Percentiles rank a stretch among this genome's conserved stretches.
Evolutionary conservation across 2,797 vertebrate species (phyloP).

Genomic region (Tinamus major): DNA sequence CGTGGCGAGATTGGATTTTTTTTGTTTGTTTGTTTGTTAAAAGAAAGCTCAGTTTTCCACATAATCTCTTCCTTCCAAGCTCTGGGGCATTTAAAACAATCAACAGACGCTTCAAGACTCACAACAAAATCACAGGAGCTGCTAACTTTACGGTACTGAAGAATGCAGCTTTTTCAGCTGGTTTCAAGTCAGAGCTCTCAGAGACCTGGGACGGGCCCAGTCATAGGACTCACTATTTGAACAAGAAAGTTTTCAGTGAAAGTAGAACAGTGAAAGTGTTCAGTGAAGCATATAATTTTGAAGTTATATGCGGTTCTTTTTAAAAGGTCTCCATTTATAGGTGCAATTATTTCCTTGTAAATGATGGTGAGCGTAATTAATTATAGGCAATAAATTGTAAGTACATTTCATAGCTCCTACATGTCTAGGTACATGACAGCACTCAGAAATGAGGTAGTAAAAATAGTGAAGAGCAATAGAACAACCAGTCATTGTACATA

Average conservation of each 20-base stretch:
- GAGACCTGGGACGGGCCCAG: not conserved
- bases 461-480: not conserved
- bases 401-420: constrained; percentile 51
- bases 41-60: not conserved
- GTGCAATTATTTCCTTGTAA: constrained; percentile 63
- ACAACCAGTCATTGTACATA: not conserved
- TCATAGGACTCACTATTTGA: rapidly evolving
- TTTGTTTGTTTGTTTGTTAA: not conserved
- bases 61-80: not conserved
- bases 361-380: constrained; percentile 53
- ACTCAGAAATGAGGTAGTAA: not conserved
- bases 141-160: not conserved
- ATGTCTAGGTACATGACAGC: not conserved
- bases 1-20: not conserved
- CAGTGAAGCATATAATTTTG: not conserved
- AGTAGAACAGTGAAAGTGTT: not conserved
- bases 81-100: not conserved
- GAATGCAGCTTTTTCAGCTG: not conserved
- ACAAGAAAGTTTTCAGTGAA: not conserved
- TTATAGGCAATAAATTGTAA: constrained; percentile 59
- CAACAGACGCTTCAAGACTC: not conserved
- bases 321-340: constrained; percentile 57
- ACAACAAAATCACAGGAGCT: not conserved
- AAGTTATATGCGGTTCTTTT: not conserved
- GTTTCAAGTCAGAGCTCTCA: not conserved